Percentiles rank a stretch among this genome's conserved stretches.
Conservation (phyloP, 1,140 invertebrate genomes). For the Rhyacophila brunnea region DNA sequence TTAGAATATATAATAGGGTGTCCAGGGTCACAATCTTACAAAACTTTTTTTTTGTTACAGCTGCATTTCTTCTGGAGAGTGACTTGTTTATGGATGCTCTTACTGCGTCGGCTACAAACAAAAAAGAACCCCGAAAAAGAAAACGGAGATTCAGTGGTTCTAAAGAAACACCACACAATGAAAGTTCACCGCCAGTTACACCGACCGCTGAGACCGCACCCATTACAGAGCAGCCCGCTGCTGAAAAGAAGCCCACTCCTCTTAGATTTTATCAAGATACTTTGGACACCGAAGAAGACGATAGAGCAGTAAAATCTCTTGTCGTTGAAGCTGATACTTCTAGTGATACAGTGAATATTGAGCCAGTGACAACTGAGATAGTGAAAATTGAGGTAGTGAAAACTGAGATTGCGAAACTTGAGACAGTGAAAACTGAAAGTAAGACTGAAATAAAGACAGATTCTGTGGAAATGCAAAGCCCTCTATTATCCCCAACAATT, state of each 20-base stretch:
- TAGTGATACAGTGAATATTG: conserved; percentile 33
- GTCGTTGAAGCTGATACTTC: not conserved
- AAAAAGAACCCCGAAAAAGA: conserved; percentile 73
- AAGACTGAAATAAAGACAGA: conserved; percentile 15
- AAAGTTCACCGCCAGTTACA: conserved; percentile 48
- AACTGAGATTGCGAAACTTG: no score
- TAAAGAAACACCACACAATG: conserved; percentile 58
- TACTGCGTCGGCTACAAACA: conserved; percentile 67
- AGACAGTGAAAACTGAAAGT: conserved; percentile 16
- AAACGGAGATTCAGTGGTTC: conserved; percentile 69
- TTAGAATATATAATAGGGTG: no score
- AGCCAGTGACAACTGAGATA: no score
- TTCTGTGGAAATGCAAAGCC: conserved; percentile 30
- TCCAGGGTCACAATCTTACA: no score
- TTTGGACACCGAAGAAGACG: conserved; percentile 65
- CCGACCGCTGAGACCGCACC: conserved; percentile 43
- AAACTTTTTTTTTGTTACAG: conserved; percentile 55
- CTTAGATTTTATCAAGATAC: conserved; percentile 92
- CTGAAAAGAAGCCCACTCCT: conserved; percentile 55
- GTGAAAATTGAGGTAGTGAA: no score
- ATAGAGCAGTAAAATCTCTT: conserved; percentile 14
- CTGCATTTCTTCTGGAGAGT: conserved; percentile 79
- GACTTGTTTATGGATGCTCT: conserved; percentile 91
- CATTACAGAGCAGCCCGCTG: conserved; percentile 46
- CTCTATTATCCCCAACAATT: conserved; percentile 14